phyloP scores from a whole-genome alignment of 1,140 invertebrate species.

The Drosophila sturtevanti region DNA sequence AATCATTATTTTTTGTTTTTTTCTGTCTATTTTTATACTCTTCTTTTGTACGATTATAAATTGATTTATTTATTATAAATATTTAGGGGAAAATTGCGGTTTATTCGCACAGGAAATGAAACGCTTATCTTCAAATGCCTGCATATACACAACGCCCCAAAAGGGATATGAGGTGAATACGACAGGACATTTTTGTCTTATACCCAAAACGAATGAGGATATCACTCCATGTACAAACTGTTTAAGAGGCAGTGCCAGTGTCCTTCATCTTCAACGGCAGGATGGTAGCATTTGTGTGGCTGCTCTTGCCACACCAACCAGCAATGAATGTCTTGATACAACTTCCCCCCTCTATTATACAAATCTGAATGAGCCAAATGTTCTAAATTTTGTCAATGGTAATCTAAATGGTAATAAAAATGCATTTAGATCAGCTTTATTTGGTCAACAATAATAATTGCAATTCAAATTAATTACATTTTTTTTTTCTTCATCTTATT shows the following conservation, averaged over 20 bases:
- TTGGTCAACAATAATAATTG: no score
- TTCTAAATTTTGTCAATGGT: not conserved
- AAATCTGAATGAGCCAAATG: not conserved
- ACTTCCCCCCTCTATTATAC: constrained; percentile 20
- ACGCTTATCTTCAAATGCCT: not conserved
- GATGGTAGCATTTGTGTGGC: constrained; percentile 25
- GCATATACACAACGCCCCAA: not conserved
- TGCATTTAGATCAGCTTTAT: no score
- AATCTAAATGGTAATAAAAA: not conserved
- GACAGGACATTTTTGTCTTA: constrained; percentile 12
- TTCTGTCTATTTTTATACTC: not conserved
- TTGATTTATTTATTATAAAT: no score
- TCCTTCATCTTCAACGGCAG: constrained; percentile 14
- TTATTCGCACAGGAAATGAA: constrained; percentile 1
- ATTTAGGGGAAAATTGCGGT: constrained; percentile 13
- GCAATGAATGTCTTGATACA: not conserved
- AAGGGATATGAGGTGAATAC: not conserved
- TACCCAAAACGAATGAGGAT: fast-evolving
- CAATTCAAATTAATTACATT: no score
- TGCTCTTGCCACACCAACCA: constrained; percentile 48
- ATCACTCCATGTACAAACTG: constrained; percentile 10
- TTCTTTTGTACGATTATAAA: no score
- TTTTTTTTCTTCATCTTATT: no score
- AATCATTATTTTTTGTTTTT: not conserved
- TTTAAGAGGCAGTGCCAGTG: constrained; percentile 29